Base-by-base conservation (phyloP, 2,888 invertebrate species). In the Hylaea fasciaria region DNA sequence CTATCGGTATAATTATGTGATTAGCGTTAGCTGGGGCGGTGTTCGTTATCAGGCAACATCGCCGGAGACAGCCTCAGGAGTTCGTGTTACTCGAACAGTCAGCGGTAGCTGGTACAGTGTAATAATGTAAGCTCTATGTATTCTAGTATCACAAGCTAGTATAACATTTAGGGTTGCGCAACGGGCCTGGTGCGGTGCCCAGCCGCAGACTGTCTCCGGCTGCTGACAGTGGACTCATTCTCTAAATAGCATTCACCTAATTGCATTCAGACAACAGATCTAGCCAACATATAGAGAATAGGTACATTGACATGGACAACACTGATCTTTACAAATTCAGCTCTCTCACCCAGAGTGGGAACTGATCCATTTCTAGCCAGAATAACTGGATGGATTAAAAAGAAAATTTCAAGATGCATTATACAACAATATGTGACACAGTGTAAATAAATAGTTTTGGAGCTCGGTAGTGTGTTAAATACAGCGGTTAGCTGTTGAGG, bases 291-390 rank as follows among this genome's bases (percentile, higher is more conserved):
- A 80, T 82, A 83, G 68, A 76, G 78, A 77, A 72, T 78, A 79
- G 77, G 77, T 83, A 88, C 85, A 87, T 82, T 76, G 81, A 88
- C 83, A 85, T 85, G 78, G 80, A 90, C 91, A 91, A 91, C 91
- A 91, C 80, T 82, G 81, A 91, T 83, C 78, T 82, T 82, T 86
- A 87, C 77, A 83, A 85, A 78, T 84, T 76, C 88, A 89, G 91
- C 91, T 87, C 89, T 93, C 94, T 94, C 94, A 94, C 94, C 94
- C 91, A 94, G 82, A 87, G 93, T 93, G 89, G 94, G 93, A 88
- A 94, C 92, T 87, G 93, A 91, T 93, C 93, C 94, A 87, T 93
- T 93, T 93, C 93, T 94, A 93, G 94, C 84, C 91, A 94, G 93
- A 91, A 93, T 91, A 86, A 94, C 94, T 94, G 93, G 90, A 89